A percentile compares a stretch with the other conserved stretches of the same genome.
phyloP scores from a whole-genome alignment of 1,140 invertebrate species.

The Acromyrmex charruanus region DNA sequence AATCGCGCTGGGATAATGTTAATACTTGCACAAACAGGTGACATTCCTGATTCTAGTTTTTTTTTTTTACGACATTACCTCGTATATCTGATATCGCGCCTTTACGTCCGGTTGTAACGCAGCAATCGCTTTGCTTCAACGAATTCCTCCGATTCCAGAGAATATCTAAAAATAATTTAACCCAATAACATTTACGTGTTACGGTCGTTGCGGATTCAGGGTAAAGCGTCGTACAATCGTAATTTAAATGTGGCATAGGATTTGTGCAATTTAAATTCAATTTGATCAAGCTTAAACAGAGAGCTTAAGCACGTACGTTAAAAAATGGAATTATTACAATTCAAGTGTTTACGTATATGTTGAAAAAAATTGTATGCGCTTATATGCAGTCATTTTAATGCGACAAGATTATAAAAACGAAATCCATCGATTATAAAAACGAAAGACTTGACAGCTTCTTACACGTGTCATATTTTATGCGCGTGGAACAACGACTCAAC shows the following conservation, averaged over 20 bases:
- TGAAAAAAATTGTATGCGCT: neutral
- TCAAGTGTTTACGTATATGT: neutral
- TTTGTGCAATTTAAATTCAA: neutral
- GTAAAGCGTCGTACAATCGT: constrained; percentile 30
- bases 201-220: constrained; percentile 35
- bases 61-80: constrained; percentile 46
- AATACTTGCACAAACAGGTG: constrained; percentile 76
- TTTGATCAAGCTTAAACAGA: neutral
- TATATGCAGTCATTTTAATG: neutral
- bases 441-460: neutral
- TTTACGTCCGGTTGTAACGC: constrained; percentile 69
- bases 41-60: constrained; percentile 72
- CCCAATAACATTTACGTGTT: constrained; percentile 58
- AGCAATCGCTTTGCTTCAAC: constrained; percentile 55
- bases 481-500: neutral
- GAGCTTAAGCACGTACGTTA: too few species aligned
- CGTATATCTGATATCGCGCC: constrained; percentile 70
- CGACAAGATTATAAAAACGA: neutral
- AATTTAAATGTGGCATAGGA: neutral
- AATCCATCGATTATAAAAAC: too few species aligned
- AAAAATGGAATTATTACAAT: neutral
- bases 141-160: constrained; percentile 51
- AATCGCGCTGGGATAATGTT: constrained; percentile 63
- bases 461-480: neutral
- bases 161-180: constrained; percentile 63